Evolutionary conservation across 1,140 invertebrate genomes (phyloP).

Genomic region (Vanessa tameamea): DNA sequence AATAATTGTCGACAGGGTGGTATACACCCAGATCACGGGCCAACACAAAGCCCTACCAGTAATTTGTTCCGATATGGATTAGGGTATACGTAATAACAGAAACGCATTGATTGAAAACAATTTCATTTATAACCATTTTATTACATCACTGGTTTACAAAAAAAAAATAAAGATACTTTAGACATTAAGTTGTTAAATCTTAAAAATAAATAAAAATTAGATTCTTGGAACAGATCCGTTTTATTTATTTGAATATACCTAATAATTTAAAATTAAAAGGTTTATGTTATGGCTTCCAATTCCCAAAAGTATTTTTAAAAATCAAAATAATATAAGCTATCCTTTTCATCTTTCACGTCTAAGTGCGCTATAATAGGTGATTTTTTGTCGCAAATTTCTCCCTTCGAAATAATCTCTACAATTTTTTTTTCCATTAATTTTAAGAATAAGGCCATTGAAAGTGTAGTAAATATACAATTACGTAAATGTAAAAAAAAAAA

Average conservation of each 20-base stretch:
- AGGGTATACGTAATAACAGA: conserved; percentile 28
- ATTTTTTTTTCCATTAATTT: no score
- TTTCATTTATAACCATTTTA: conserved; percentile 25
- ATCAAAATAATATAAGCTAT: neutral
- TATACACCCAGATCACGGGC: no score
- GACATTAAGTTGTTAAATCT: neutral
- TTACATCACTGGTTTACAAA: conserved; percentile 27
- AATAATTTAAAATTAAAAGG: neutral
- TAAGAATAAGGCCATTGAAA: no score
- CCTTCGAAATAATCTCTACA: no score
- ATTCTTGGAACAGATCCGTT: neutral
- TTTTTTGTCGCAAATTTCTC: no score
- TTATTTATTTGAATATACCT: neutral
- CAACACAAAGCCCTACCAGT: no score
- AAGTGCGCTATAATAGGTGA: no score
- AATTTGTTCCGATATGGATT: no score
- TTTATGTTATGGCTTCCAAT: neutral
- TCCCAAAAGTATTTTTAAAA: neutral
- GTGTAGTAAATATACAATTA: no score
- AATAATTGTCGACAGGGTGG: no score
- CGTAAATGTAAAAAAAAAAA: no score
- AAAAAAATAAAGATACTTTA: conserved; percentile 4
- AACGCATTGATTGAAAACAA: conserved; percentile 49
- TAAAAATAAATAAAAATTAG: neutral
- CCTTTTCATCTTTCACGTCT: no score